phyloP scores from a whole-genome alignment of 2,888 invertebrate species.

The Labia minor region DNA sequence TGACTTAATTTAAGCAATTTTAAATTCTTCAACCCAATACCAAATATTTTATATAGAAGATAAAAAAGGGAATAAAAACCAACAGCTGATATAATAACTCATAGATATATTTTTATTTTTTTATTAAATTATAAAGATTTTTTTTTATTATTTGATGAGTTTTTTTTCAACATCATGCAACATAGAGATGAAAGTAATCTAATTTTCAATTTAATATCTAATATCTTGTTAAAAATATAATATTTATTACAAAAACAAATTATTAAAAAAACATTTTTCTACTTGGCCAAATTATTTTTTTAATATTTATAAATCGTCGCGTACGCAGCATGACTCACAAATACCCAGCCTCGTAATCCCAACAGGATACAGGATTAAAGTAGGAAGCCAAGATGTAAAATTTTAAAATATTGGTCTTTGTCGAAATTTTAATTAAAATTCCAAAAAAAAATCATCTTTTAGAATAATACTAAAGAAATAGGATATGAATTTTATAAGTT shows the following conservation, averaged over 20 bases:
- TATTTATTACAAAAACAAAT: slow-evolving; percentile 13
- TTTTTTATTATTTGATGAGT: neutral
- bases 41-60: no score
- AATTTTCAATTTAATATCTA: slow-evolving; percentile 13
- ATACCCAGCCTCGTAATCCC: neutral
- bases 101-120: neutral
- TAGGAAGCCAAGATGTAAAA: neutral
- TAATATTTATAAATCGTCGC: slow-evolving; percentile 7
- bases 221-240: slow-evolving; percentile 9
- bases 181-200: neutral
- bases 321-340: neutral
- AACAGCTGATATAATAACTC: no score
- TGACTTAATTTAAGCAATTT: no score
- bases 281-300: neutral
- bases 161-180: neutral
- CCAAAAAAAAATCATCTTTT: neutral
- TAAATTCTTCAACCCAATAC: no score
- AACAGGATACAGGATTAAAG: neutral
- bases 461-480: no score
- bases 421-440: slow-evolving; percentile 7
- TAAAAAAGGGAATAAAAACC: no score
- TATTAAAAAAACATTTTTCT: slow-evolving; percentile 5
- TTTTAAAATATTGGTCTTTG: neutral
- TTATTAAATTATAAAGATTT: neutral
- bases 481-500: no score